A percentile compares a stretch with the other conserved stretches of the same genome.
Conservation (phyloP, 1,140 invertebrate species). For the Eciton burchellii region DNA sequence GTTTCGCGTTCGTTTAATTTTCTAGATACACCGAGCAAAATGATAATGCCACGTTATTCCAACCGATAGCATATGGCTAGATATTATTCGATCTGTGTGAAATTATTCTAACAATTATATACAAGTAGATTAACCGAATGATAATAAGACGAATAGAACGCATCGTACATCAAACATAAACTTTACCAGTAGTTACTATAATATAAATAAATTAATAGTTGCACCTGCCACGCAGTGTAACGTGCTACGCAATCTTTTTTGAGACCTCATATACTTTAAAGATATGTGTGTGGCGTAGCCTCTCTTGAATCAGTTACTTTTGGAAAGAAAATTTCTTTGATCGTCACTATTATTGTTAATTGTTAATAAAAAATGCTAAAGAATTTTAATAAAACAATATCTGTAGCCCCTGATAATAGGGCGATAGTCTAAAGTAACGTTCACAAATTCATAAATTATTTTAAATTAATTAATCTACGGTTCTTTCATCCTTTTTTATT, state of each 20-base stretch:
- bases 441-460: too few species aligned
- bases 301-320: conserved; percentile 8
- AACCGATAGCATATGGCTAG: not conserved
- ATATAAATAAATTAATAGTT: conserved; percentile 42
- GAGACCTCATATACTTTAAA: conserved; percentile 8
- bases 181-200: not conserved
- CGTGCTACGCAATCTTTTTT: conserved; percentile 5
- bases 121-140: conserved; percentile 37
- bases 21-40: conserved; percentile 14
- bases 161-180: not conserved
- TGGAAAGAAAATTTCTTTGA: not conserved
- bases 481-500: too few species aligned
- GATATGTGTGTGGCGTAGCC: not conserved
- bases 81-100: conserved; percentile 22
- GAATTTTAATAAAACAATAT: too few species aligned
- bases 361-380: too few species aligned
- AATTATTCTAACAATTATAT: conserved; percentile 47
- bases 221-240: not conserved
- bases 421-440: too few species aligned
- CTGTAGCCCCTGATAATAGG: too few species aligned
- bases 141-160: conserved; percentile 27
- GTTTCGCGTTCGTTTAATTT: not conserved
- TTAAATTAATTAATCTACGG: too few species aligned
- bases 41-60: conserved; percentile 11
- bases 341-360: too few species aligned